Evolutionary conservation across 2,113 vertebrate species (phyloP), one percentile per base, ranked within the genome.

Genomic region (Chaenogobius annularis): DNA sequence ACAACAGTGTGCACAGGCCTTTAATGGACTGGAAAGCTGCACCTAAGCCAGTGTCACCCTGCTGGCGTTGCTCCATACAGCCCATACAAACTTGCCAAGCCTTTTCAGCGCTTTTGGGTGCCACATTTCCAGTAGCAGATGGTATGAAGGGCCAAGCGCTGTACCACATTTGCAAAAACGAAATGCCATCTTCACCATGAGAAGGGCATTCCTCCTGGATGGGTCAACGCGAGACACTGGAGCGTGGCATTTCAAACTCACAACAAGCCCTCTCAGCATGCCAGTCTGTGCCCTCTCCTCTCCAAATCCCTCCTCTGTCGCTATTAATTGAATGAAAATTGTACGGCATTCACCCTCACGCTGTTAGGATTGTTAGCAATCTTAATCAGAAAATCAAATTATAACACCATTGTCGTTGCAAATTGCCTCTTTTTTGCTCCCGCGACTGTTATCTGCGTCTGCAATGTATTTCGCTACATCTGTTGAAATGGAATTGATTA

Each of bases 311-410:
- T 69, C 67, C 59, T 69, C 48, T 78, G 8, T 87, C 59, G 69
- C 58, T 81, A 76, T 83, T 89, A 91, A 93, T 91, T 89, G 82
- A 91, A 91, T 83, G 74, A 86, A 85, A 84, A 91, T 76, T 82
- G 79, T 80, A 40, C 64, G 73, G 75, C 40, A 73, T 82, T 86
- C 82, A 77, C 72, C 74, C 81, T 72, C 47, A 61, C 75, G 75
- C 81, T 79, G 85, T 87, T 73, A 66, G 82, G 78, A 89, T 85
- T 90, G 86, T 89, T 84, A 70, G 80, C 81, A 85, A 89, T 88
- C 90, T 81, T 88, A 90, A 91, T 93, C 89, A 87, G 75, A 89
- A 92, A 92, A 92, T 92, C 89, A 78, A 90, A 93, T 92, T 91
- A 90, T 80, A 80, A 62, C 69, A 63, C 75, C 69, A 85, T 92